phyloP scores from a whole-genome alignment of 92 coral and sea anemone species.

The Palythoa grandiflora region DNA sequence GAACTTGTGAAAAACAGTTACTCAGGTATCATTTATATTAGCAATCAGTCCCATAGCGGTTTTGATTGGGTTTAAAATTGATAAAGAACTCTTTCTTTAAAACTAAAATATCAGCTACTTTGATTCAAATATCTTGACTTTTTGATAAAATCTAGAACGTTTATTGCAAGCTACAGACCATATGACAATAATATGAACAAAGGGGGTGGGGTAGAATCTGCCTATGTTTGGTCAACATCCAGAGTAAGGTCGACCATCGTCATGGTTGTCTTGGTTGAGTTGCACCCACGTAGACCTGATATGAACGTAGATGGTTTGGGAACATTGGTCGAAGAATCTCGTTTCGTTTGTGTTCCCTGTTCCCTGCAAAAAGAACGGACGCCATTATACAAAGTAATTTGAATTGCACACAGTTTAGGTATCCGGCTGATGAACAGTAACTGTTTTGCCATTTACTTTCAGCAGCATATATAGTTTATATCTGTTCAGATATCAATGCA shows the following conservation, averaged over 20 bases:
- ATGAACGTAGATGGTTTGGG: conserved; percentile 96
- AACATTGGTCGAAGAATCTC: conserved; percentile 93
- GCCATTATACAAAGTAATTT: background rate
- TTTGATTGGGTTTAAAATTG: too few relatives aligned
- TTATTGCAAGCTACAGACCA: background rate
- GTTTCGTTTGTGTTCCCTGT: conserved; percentile 88
- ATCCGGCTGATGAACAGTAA: too few relatives aligned
- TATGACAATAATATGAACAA: background rate
- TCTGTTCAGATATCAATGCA: background rate
- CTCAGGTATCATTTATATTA: too few relatives aligned
- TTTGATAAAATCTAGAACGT: background rate
- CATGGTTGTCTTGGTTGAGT: conserved; percentile 99
- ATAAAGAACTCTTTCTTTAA: too few relatives aligned
- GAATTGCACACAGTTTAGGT: background rate
- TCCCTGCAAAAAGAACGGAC: conserved; percentile 63
- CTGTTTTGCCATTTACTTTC: too few relatives aligned
- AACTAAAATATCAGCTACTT: too few relatives aligned
- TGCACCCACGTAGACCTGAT: conserved; percentile 98
- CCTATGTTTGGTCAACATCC: conserved; percentile 93
- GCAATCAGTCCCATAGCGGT: too few relatives aligned
- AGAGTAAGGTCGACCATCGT: conserved; percentile 91
- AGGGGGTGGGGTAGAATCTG: background rate
- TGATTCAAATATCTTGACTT: too few relatives aligned
- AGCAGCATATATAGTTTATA: too few relatives aligned
- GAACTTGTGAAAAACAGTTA: too few relatives aligned